phyloP scores from a whole-genome alignment of 2,797 vertebrate genomes.

The Ispidina lecontei region DNA sequence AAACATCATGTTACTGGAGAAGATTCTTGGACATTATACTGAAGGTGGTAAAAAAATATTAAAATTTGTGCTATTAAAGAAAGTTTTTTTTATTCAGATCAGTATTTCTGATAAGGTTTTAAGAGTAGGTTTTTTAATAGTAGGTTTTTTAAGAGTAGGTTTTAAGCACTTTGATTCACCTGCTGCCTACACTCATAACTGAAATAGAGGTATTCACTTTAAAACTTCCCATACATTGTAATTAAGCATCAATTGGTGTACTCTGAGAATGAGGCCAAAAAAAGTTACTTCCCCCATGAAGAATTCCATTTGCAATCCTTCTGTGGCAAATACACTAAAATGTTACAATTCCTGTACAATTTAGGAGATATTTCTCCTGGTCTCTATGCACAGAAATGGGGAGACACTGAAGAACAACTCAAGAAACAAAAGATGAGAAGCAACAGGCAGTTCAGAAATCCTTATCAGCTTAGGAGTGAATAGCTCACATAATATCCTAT shows the following conservation, averaged over 20 bases:
- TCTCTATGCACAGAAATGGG: not conserved
- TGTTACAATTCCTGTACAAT: not conserved
- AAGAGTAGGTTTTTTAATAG: too few relatives aligned
- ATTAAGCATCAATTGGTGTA: not conserved
- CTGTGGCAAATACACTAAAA: not conserved
- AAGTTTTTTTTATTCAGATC: not conserved
- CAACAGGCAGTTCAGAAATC: not conserved
- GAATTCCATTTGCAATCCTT: not conserved
- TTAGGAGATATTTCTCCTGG: not conserved
- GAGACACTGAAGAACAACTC: not conserved
- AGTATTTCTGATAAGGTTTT: not conserved
- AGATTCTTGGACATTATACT: not conserved
- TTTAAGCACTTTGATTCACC: not conserved
- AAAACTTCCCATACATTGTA: not conserved
- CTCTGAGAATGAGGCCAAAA: not conserved
- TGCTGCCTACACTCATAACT: not conserved
- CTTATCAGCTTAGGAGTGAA: not conserved
- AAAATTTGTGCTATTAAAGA: not conserved
- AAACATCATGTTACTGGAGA: not conserved
- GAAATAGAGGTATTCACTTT: not conserved
- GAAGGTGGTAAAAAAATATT: not conserved
- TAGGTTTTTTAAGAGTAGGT: too few relatives aligned
- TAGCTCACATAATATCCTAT: not conserved
- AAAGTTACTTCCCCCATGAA: not conserved
- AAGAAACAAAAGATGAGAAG: not conserved